Percentiles rank a stretch among this genome's conserved stretches.
Conservation (phyloP, 2,797 vertebrate species). For the Lepus townsendii region DNA sequence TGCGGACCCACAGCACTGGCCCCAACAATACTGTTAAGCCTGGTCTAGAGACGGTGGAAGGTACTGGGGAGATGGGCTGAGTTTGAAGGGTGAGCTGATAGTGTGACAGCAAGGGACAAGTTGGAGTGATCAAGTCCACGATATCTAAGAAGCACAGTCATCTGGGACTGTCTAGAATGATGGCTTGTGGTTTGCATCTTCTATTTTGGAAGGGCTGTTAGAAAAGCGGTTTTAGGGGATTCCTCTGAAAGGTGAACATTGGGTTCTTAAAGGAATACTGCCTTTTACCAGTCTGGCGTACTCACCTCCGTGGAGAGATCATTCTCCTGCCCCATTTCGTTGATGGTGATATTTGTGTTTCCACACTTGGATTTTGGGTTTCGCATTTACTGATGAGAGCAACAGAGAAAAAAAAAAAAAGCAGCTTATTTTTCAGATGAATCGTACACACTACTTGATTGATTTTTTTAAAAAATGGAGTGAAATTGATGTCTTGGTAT, state of each 20-base stretch:
- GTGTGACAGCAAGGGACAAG: background rate
- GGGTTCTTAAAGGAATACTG: background rate
- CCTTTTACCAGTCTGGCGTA: background rate
- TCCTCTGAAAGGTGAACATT: background rate
- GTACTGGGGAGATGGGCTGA: background rate
- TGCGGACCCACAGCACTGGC: no score
- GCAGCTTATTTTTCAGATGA: constrained; percentile 8
- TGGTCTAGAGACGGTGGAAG: background rate
- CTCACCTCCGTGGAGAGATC: background rate
- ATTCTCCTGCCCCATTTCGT: background rate
- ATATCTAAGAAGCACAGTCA: accelerated
- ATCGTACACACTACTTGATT: background rate
- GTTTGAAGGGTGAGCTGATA: background rate
- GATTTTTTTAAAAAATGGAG: background rate
- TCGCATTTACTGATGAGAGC: background rate
- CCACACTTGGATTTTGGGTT: background rate
- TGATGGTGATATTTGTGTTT: background rate
- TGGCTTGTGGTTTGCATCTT: background rate
- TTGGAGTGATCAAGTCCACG: background rate
- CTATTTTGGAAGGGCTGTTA: background rate
- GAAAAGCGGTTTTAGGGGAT: background rate
- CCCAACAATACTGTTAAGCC: no score
- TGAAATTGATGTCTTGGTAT: background rate
- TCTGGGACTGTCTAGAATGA: background rate
- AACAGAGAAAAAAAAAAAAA: background rate